Conservation (phyloP, 2,888 invertebrate species). For the Euplexia lucipara region DNA sequence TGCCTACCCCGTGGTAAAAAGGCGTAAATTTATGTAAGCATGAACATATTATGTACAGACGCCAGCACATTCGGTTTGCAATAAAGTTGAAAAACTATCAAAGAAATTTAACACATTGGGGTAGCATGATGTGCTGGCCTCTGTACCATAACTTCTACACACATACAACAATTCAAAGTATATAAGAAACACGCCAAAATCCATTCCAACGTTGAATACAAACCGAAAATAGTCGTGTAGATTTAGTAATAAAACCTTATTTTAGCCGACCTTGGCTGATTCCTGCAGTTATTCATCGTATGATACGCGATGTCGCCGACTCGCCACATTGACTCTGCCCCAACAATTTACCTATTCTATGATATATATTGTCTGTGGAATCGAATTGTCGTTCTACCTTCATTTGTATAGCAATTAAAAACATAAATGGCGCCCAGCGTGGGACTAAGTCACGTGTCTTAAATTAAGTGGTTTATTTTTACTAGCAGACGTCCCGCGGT, state of each 20-base stretch:
- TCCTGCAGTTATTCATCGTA: slow-evolving; percentile 75
- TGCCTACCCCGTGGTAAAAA: too few relatives aligned
- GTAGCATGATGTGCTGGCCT: too few relatives aligned
- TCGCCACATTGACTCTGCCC: slow-evolving; percentile 60
- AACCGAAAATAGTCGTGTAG: slow-evolving; percentile 70
- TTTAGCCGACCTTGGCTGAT: slow-evolving; percentile 77
- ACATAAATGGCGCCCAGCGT: slow-evolving; percentile 57
- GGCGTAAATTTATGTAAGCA: too few relatives aligned
- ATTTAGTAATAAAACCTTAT: slow-evolving; percentile 73
- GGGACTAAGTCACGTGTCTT: slow-evolving; percentile 15
- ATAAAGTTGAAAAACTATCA: too few relatives aligned
- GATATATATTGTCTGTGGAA: slow-evolving; percentile 39
- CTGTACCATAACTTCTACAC: neutral
- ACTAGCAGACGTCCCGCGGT: too few relatives aligned
- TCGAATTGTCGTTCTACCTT: slow-evolving; percentile 38
- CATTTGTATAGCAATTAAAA: slow-evolving; percentile 39
- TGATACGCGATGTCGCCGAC: slow-evolving; percentile 79
- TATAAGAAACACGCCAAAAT: slow-evolving; percentile 23
- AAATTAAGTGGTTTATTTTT: neutral
- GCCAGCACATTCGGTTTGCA: too few relatives aligned
- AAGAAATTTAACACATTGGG: too few relatives aligned
- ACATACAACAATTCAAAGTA: neutral
- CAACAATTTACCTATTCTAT: slow-evolving; percentile 57
- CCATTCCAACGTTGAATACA: slow-evolving; percentile 39
- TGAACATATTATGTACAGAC: too few relatives aligned